Conservation (phyloP, 2,888 invertebrate species). For the Drosophila lacicola region DNA sequence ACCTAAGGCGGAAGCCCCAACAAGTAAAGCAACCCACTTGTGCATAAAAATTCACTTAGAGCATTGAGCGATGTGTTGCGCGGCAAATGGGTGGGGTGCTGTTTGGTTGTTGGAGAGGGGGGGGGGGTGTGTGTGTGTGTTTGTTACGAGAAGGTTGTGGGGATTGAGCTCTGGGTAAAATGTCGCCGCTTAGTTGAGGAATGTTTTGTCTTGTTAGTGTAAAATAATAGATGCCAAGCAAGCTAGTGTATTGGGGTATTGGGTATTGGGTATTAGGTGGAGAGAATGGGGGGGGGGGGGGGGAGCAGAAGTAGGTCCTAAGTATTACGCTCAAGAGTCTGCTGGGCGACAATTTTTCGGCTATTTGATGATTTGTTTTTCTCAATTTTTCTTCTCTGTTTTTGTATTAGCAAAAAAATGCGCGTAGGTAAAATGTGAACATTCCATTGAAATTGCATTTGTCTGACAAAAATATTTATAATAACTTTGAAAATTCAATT, state of each 20-base stretch:
- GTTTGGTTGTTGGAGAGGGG: neutral
- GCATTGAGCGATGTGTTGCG: constrained; percentile 39
- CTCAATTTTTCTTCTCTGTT: constrained; percentile 8
- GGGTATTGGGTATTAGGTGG: neutral
- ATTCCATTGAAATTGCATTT: constrained; percentile 77
- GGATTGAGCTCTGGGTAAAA: constrained; percentile 12
- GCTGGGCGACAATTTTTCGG: constrained; percentile 36
- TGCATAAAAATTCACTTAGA: constrained; percentile 62
- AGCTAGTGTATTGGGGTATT: neutral
- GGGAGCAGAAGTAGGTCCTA: neutral
- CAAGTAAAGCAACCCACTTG: constrained; percentile 42
- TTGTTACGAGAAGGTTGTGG: neutral
- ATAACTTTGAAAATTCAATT: constrained; percentile 79
- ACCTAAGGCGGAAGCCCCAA: constrained; percentile 15
- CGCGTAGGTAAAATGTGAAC: constrained; percentile 50
- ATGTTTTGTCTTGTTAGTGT: constrained; percentile 71
- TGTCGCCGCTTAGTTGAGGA: constrained; percentile 61
- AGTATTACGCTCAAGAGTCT: constrained; percentile 13
- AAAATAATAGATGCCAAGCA: constrained; percentile 64
- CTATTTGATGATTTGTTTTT: constrained; percentile 44
- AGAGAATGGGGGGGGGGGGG: neutral
- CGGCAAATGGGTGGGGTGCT: neutral
- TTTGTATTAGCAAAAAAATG: constrained; percentile 14
- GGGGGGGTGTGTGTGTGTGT: neutral
- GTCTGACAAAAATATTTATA: constrained; percentile 71